Base-by-base conservation (phyloP, 1,140 invertebrate species). In the Leptinotarsa lineolata region DNA sequence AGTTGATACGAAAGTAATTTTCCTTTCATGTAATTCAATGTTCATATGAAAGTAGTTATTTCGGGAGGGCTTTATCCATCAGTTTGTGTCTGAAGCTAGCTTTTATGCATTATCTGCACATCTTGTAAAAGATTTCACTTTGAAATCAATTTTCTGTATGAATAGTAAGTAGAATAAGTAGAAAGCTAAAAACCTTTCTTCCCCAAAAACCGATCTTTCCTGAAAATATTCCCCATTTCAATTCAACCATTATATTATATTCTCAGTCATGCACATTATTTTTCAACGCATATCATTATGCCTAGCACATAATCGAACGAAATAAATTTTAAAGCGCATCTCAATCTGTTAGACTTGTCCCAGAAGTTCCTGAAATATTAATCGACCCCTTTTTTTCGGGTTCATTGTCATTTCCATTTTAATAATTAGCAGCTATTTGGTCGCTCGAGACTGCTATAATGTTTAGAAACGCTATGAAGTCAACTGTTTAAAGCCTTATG, bases 391-490 rank as follows among this genome's bases (percentile, higher is more conserved):
- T 68, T 68, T n/a, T 65, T 65, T 68, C n/a, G 20, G 45, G 61
- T 63, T 63, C 61, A 63, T 21, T 30, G 61, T 63, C 61, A 68
- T 48, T 68, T 20, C 66, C 39, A 48, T 68, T 68, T 68, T 39
- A 68, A 68, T 68, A 68, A 68, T 68, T 68, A 68, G 39, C n/a
- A 20, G 22, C 66, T 39, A 68, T 68, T 68, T 68, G 30, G 45
- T 48, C 30, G 66, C 66, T 48, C 66, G 66, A 39, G 66, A 45
- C 66, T 48, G 66, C 66, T 48, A 68, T 48, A 68, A 45, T 48
- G 66, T 48, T 45, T 20, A 45, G 66, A 68, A 68, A 68, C 22
- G 66, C 16, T 68, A 39, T 39, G 45, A 18, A 45, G 66, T 68
- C 66, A 68, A 68, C 66, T 45, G 66, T 68, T 68, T 68, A 68